Base-by-base conservation (phyloP, 2,113 vertebrate species). In the Silurus glanis region DNA sequence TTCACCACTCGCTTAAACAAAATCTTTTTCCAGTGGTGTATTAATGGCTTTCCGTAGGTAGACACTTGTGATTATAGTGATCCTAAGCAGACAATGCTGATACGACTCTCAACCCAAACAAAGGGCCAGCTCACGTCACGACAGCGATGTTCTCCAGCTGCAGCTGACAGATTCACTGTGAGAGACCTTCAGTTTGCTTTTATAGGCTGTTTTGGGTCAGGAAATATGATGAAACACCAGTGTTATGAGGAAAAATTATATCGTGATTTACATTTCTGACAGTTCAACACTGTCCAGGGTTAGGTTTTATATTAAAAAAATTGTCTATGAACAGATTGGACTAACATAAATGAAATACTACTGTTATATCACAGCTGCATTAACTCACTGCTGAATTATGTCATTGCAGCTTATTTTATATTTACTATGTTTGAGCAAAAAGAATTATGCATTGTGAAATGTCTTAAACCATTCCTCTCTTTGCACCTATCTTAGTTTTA, bases 1-100 rank as follows among this genome's bases (percentile, higher is more conserved):
- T 71, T 56, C 16, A 74, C 66, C 83, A 74, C 45, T 67, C 75
- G 19, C 85, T 67, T 84, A 71, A 89, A 61, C 86, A 83, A 85
- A 88, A 19, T 83, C 45, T 84, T 16, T 56, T 80, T 80, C 58
- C 58, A 85, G 74, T 25, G 72, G 66, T 25, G 74, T 64, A 84
- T 59, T 74, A 79, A 19, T 81, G 14, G 49, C 12, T 51, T 87
- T 56, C 71, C 5, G 55, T 66, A 80, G 59, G 53, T 45, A 66
- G 58, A 84, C 66, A 74, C 66, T 86, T 58, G 28, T 51, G 62
- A 66, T 67, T 51, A 61, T 19, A 74, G 79, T 80, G 75, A 45
- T 67, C 49, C 58, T 74, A 64, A 55, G 51, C 86, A 81, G 81
- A 13, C 28, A 59, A 82, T 67, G 83, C 19, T 75, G 66, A 81